Evolutionary conservation across 2,113 vertebrate genomes (phyloP).

Genomic region (Montifringilla adamsi): DNA sequence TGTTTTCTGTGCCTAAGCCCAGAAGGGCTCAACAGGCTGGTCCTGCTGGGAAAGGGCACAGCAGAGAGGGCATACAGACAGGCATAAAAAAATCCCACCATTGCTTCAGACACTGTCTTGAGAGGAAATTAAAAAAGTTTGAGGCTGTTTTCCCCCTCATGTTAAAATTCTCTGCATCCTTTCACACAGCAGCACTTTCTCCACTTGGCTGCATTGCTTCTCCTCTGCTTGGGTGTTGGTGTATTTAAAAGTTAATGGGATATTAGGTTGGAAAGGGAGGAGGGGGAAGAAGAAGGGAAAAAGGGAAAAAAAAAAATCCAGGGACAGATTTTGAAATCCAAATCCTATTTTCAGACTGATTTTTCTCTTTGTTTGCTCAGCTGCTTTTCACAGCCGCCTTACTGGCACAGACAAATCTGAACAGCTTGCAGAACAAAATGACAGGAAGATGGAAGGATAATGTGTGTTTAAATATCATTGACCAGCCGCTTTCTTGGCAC

Average conservation of each 20-base stretch:
- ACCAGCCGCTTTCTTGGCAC: conserved; percentile 45
- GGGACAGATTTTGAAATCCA: neutral
- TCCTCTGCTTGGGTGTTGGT: neutral
- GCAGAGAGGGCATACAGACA: neutral
- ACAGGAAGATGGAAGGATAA: conserved; percentile 68
- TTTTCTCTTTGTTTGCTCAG: conserved; percentile 56
- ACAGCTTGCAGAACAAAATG: conserved; percentile 62
- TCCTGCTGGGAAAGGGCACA: neutral
- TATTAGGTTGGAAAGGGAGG: neutral
- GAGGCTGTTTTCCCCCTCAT: neutral
- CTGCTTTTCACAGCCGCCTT: conserved; percentile 1
- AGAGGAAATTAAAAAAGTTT: neutral
- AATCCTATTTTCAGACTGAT: neutral
- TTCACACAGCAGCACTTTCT: neutral
- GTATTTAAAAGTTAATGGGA: neutral
- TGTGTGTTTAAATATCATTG: conserved; percentile 65
- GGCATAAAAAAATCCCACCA: neutral
- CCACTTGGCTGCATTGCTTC: neutral
- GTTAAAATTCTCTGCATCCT: neutral
- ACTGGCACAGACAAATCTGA: conserved; percentile 39
- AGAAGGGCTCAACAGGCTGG: neutral
- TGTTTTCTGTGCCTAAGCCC: neutral
- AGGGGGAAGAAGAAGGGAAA: neutral
- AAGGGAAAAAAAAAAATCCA: neutral
- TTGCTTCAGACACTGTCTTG: neutral